Evolutionary conservation across 53 echinoderm and acorn worm genomes (phyloP), one percentile per base, ranked within the genome.

Genomic region (Crossaster papposus): DNA sequence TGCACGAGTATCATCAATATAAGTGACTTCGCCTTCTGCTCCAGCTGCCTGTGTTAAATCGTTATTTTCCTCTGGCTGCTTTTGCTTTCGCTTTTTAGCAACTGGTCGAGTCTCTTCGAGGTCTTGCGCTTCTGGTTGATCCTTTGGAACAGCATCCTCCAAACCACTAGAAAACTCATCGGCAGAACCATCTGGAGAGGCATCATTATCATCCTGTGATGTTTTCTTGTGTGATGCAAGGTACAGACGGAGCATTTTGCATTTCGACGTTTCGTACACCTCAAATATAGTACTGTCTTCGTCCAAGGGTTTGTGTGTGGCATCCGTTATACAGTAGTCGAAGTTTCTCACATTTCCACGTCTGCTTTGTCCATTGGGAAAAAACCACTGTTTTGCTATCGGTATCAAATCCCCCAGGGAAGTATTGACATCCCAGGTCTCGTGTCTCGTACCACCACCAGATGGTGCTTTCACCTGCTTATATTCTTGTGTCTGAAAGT

Each of bases 211-310:
- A 36, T 54, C 18, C 26, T 23, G 30, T 18, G 58, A 52, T 17
- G 20, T 30, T 11, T 31, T 14, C 4, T 1, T 13, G 55, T 80
- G n/a, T 30, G 58, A 76, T 76, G 78, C 77, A 17, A 89, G 29
- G 22, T 89, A 89, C 5, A 83, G 68, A 51, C 82, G 70, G 35
- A 92, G 53, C 64, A 92, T 72, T 78, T 85, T 90, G 7, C 78
- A 68, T 44, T 84, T 65, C 23, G 14, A 65, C 14, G 22, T 64
- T 36, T 34, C 6, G n/a, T 65, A 82, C 82, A 65, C 37, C 65
- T 90, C 70, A 6, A 26, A 35, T 3, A 92, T 52, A 15, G 85
- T 85, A 6, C 0, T 82, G 65, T 38, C 26, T 20, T 14, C 82
- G 32, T 80, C 80, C 26, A 80, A 80, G 14, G 30, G 10, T 4